Evolutionary conservation across 2,113 vertebrate genomes (phyloP).

Genomic region (Candoia aspera): DNA sequence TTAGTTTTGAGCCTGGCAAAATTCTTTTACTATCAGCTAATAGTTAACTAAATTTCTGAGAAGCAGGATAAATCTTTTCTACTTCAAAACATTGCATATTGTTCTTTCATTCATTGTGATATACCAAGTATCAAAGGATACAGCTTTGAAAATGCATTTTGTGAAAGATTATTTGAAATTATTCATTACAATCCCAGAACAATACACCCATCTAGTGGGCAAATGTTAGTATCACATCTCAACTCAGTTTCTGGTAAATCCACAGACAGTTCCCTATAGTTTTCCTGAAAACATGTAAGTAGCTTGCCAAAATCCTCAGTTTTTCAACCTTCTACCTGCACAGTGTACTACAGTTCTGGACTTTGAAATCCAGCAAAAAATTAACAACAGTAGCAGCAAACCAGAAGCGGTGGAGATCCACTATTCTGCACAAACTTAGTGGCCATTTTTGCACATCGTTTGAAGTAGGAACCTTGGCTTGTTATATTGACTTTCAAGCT

Average conservation of each 20-base stretch:
- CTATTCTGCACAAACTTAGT: background rate
- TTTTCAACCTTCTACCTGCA: background rate
- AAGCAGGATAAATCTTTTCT: background rate
- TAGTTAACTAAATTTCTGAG: background rate
- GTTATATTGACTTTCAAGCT: background rate
- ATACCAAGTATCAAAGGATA: background rate
- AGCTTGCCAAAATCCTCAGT: background rate
- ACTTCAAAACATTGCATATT: too few relatives aligned
- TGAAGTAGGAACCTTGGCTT: background rate
- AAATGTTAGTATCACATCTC: constrained; percentile 34
- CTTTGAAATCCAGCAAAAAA: background rate
- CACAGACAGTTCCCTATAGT: background rate
- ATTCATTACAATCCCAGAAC: constrained; percentile 30
- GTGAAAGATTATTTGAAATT: constrained; percentile 32
- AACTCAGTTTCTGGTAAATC: too few relatives aligned
- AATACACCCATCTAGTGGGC: constrained; percentile 69
- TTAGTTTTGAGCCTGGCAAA: background rate
- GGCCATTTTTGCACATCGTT: background rate
- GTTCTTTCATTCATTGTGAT: background rate
- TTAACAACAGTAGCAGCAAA: background rate
- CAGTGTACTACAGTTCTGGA: background rate
- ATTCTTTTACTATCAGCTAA: background rate
- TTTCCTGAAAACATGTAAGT: background rate
- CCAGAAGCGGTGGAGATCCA: background rate
- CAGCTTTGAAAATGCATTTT: constrained; percentile 21